These are phyloP conservation scores for Holothuria scabra DNA, from an alignment of 53 echinoderm and acorn worm species.

Conservation along the genomic window DNA sequence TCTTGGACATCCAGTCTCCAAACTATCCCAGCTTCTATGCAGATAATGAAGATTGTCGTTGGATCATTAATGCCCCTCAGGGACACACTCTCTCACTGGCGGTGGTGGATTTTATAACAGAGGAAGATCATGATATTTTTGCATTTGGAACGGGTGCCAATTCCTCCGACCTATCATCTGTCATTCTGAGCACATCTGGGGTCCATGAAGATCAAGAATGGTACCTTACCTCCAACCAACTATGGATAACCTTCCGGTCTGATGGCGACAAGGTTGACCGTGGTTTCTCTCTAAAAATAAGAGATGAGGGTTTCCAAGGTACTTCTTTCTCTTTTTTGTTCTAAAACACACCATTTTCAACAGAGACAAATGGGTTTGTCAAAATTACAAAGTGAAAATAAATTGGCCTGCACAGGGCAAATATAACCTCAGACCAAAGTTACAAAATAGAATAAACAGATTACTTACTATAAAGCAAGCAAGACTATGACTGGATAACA, in stretches of 20 bases:
- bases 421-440: too few species aligned
- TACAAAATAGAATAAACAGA: too few species aligned
- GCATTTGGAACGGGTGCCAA: constrained; percentile 49
- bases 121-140: constrained; percentile 83
- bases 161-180: background rate
- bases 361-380: too few species aligned
- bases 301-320: constrained; percentile 83
- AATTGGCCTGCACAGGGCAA: too few species aligned
- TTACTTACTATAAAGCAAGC: too few species aligned
- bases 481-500: too few species aligned
- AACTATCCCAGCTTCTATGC: constrained; percentile 96
- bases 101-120: constrained; percentile 81
- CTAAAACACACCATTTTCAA: too few species aligned
- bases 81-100: constrained; percentile 64
- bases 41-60: constrained; percentile 85
- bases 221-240: constrained; percentile 18
- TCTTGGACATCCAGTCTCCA: constrained; percentile 77
- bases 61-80: constrained; percentile 76
- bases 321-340: background rate
- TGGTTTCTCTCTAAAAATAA: constrained; percentile 86
- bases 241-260: constrained; percentile 84
- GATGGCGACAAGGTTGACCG: constrained; percentile 90
- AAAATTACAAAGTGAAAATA: too few species aligned
- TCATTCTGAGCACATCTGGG: constrained; percentile 48
- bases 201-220: constrained; percentile 46